Conservation (phyloP, 2,888 invertebrate genomes). For the Monopis laevigella region DNA sequence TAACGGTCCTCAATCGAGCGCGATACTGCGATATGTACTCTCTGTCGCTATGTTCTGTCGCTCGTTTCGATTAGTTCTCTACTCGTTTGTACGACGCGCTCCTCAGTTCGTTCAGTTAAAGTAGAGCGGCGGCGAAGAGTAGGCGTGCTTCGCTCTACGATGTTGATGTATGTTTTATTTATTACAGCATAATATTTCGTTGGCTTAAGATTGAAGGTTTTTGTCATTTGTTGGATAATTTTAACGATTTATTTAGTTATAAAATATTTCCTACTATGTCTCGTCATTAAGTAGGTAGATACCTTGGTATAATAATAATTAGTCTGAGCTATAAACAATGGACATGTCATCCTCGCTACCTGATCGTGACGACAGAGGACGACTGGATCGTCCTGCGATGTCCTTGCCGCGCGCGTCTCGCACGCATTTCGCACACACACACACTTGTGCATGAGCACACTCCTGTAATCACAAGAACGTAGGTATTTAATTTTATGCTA, state of each 20-base stretch:
- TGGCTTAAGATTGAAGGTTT: too few species aligned
- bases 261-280: too few species aligned
- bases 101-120: slow-evolving; percentile 30
- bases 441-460: background rate
- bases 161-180: too few species aligned
- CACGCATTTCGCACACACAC: slow-evolving; percentile 32
- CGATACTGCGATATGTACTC: slow-evolving; percentile 51
- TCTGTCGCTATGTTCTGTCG: slow-evolving; percentile 34
- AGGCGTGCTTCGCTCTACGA: too few species aligned
- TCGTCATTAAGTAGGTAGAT: slow-evolving; percentile 25
- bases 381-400: slow-evolving; percentile 51
- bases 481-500: slow-evolving; percentile 16
- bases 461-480: slow-evolving; percentile 16
- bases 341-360: slow-evolving; percentile 62
- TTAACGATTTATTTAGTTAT: slow-evolving; percentile 2
- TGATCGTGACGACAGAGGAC: slow-evolving; percentile 49
- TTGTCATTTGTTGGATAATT: background rate
- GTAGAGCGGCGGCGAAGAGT: slow-evolving; percentile 27
- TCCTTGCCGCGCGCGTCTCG: slow-evolving; percentile 42
- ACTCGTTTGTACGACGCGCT: too few species aligned
- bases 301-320: slow-evolving; percentile 62
- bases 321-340: slow-evolving; percentile 63
- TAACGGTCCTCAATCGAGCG: slow-evolving; percentile 68
- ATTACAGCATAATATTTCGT: slow-evolving; percentile 13
- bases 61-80: slow-evolving; percentile 25